Evolutionary conservation across 2,797 vertebrate species (phyloP).

Genomic region (Sylvia borin): DNA sequence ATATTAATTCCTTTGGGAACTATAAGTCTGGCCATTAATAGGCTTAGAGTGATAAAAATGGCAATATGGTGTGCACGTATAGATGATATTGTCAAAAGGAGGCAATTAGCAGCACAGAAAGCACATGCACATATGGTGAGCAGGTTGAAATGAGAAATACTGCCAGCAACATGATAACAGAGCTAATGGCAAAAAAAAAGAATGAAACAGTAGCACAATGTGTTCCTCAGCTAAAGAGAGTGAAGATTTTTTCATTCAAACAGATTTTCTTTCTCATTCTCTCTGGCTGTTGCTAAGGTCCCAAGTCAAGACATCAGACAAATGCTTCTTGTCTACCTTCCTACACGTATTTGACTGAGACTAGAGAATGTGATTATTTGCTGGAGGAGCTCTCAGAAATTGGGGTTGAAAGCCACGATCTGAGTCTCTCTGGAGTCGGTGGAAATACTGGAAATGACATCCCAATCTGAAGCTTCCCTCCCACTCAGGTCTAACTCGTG

Average conservation of each 20-base stretch:
- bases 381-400: not conserved
- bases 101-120: conserved; percentile 78
- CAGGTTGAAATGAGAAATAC: conserved; percentile 76
- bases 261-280: conserved; percentile 3
- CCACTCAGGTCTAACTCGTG: not conserved
- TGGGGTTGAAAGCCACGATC: not conserved
- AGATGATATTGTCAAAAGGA: conserved; percentile 79
- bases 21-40: conserved; percentile 81
- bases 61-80: conserved; percentile 74
- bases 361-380: conserved; percentile 18
- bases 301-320: not conserved
- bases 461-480: not conserved
- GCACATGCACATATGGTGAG: conserved; percentile 74
- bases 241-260: conserved; percentile 1
- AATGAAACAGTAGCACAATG: conserved; percentile 56
- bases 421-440: not conserved
- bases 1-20: conserved; percentile 81
- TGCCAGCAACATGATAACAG: conserved; percentile 64
- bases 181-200: conserved; percentile 16
- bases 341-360: not conserved
- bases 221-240: conserved; percentile 30
- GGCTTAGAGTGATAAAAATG: conserved; percentile 80
- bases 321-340: conserved; percentile 22
- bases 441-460: not conserved
- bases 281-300: not conserved